Percentiles rank a stretch among this genome's conserved stretches.
Conservation (phyloP, 2,113 vertebrate genomes). For the Rhodinocichla rosea region DNA sequence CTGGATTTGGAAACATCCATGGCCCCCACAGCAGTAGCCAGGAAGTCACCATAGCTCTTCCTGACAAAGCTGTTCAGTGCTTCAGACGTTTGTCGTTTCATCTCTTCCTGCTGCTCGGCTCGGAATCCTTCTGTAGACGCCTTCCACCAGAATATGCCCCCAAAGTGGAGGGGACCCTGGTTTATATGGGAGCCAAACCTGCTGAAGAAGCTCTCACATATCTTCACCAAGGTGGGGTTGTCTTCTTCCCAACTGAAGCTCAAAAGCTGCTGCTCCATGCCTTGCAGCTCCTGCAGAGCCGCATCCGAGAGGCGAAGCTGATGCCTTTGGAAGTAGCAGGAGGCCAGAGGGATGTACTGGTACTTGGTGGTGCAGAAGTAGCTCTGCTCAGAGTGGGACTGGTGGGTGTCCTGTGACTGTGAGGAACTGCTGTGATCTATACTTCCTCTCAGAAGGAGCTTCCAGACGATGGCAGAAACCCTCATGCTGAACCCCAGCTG, state of each 20-base stretch:
- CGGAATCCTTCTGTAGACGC: slow-evolving; percentile 34
- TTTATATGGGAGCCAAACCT: slow-evolving; percentile 25
- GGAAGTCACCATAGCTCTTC: not conserved
- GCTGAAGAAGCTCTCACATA: no score
- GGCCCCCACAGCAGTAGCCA: fast-evolving
- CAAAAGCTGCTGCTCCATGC: no score
- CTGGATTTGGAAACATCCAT: not conserved
- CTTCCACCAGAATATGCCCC: slow-evolving; percentile 76
- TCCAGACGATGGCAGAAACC: not conserved
- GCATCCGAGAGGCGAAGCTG: no score
- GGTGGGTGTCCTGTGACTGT: not conserved
- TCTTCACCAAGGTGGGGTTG: no score
- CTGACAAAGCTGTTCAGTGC: not conserved
- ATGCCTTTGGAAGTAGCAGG: no score
- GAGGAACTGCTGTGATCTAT: not conserved
- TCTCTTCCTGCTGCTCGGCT: not conserved
- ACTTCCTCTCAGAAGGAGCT: not conserved
- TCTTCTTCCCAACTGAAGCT: no score
- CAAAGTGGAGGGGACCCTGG: slow-evolving; percentile 69
- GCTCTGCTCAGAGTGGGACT: no score
- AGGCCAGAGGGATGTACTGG: no score
- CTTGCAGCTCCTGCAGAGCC: no score
- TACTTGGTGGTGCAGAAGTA: no score
- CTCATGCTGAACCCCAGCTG: slow-evolving; percentile 49
- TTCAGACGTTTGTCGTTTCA: not conserved